phyloP scores from a whole-genome alignment of 1,140 invertebrate genomes.

The Caenorhabditis brenneri region DNA sequence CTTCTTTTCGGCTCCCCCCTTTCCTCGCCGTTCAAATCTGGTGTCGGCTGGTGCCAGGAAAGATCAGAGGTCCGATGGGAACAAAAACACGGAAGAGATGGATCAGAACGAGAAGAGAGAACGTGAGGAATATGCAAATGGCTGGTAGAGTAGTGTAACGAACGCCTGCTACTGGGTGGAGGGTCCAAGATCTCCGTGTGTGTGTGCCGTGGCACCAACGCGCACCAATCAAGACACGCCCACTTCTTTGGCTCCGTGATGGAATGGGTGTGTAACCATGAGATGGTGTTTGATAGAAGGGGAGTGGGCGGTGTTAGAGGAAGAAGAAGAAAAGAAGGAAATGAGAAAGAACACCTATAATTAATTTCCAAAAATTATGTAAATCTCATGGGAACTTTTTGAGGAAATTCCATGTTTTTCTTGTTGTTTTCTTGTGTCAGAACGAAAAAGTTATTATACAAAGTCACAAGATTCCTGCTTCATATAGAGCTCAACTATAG shows the following conservation, averaged over 20 bases:
- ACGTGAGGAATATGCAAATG: slow-evolving; percentile 13
- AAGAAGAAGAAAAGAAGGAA: too few relatives aligned
- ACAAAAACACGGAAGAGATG: too few relatives aligned
- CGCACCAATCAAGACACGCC: slow-evolving; percentile 32
- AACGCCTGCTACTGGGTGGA: background rate
- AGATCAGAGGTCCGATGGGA: slow-evolving; percentile 16
- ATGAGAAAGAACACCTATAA: too few relatives aligned
- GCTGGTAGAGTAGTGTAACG: slow-evolving; percentile 10
- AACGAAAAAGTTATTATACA: too few relatives aligned
- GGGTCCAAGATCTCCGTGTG: background rate
- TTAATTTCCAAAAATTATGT: background rate
- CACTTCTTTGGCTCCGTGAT: slow-evolving; percentile 24
- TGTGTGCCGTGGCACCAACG: slow-evolving; percentile 35
- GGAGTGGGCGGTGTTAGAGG: background rate
- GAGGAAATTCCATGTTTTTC: too few relatives aligned
- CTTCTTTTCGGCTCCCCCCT: background rate
- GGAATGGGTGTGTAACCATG: slow-evolving; percentile 40
- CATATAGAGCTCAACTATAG: too few relatives aligned
- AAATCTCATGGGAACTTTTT: too few relatives aligned
- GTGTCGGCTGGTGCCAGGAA: slow-evolving; percentile 34
- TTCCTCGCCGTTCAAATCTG: slow-evolving; percentile 2
- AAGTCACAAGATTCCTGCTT: too few relatives aligned
- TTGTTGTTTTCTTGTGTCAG: too few relatives aligned
- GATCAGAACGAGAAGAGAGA: background rate
- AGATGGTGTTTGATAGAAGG: background rate